Conservation (phyloP, 2,797 vertebrate genomes). For the Zalophus californianus region DNA sequence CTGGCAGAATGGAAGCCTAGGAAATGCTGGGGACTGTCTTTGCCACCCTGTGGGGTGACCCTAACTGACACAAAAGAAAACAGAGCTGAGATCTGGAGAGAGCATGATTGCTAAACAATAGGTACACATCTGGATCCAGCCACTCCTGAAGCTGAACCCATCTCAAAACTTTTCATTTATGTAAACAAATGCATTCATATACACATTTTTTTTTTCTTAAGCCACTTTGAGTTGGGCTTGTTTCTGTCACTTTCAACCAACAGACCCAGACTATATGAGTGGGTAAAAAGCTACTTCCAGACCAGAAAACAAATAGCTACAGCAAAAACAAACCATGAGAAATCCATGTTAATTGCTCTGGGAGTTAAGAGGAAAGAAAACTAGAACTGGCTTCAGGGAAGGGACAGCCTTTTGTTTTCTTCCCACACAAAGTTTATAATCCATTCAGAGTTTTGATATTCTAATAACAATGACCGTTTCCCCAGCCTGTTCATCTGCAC, state of each 20-base stretch:
- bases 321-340: background rate
- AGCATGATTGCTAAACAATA: background rate
- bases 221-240: background rate
- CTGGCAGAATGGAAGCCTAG: background rate
- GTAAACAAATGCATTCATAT: background rate
- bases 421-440: background rate
- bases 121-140: background rate
- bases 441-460: background rate
- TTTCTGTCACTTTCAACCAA: background rate
- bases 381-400: background rate
- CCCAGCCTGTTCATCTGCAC: background rate
- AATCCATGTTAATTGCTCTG: background rate
- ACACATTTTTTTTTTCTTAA: background rate
- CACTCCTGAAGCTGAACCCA: conserved; percentile 38
- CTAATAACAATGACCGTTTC: background rate
- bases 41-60: background rate
- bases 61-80: background rate
- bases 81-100: background rate
- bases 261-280: background rate
- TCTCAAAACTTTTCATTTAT: background rate
- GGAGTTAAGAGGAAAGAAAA: background rate
- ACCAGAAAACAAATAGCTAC: background rate
- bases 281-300: background rate
- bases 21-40: background rate
- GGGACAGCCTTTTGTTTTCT: background rate